Evolutionary conservation across 1,140 invertebrate species (phyloP).

Genomic region (Papilio helenus): DNA sequence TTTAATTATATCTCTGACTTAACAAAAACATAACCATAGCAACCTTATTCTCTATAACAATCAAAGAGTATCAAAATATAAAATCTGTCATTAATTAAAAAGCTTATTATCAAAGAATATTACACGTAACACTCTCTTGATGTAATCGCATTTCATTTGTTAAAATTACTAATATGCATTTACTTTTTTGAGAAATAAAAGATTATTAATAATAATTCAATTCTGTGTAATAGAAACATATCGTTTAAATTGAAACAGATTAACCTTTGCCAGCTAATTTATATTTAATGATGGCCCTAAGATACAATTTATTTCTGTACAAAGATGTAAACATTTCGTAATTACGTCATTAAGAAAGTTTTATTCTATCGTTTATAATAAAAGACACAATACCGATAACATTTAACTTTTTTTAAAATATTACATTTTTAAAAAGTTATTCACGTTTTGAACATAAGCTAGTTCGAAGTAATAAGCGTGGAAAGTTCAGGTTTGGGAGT

Average conservation of each 20-base stretch:
- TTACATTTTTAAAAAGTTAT: background rate
- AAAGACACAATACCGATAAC: background rate
- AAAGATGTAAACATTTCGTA: constrained; percentile 10
- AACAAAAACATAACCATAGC: too few species aligned
- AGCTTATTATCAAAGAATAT: too few species aligned
- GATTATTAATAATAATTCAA: constrained; percentile 1
- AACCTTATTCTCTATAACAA: too few species aligned
- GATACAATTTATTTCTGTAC: background rate
- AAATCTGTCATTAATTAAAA: too few species aligned
- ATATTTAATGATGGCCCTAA: constrained; percentile 16
- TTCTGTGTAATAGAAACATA: background rate
- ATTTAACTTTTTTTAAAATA: background rate
- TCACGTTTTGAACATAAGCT: background rate
- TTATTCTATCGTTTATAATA: constrained; percentile 15
- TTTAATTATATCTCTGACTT: too few species aligned
- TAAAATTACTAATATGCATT: background rate
- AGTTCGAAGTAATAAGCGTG: background rate
- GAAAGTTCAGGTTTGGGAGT: background rate
- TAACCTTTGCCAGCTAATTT: constrained; percentile 21
- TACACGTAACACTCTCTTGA: too few species aligned
- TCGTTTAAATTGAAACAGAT: constrained; percentile 24
- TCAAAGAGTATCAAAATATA: too few species aligned
- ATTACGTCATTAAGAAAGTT: constrained; percentile 16
- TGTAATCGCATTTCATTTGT: background rate
- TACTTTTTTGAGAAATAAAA: background rate